Evolutionary conservation across 1,140 invertebrate genomes (phyloP), one percentile per base, ranked within the genome.

Genomic region (Scaptomyza hsui): DNA sequence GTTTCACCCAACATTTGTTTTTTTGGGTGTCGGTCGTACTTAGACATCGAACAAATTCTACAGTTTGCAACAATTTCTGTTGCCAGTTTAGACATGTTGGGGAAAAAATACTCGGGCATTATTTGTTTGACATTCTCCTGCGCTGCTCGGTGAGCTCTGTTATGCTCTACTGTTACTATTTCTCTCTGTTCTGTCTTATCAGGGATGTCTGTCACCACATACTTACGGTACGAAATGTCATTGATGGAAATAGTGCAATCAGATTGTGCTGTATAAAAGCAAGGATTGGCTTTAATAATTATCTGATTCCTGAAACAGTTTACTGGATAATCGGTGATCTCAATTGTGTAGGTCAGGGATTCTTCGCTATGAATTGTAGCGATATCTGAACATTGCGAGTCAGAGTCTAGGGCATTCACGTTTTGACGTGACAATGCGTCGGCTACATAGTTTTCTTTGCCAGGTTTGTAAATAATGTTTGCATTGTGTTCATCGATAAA

Each of bases 221-320:
- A 26, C 19, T 49, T 49, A 19, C 3, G 39, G 21, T 39, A 19
- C 18, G 12, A 9, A 61, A 61, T 18, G 13, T 61, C 0, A 47
- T 51, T 41, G 59, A 24, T 0, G 59, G 59, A 18, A 61, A 61
- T 5, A 35, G 4, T 2, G 13, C 37, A 4, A 62, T n/a, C 16
- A 62, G 9, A 4, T 12, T 32, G 15, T 62, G 15, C 32, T 62
- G 47, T 0, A 52, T 12, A 15, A 29, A 32, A 1, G 39, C 39
- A n/a, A 62, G 26, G 0, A 16, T 35, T 4, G 39, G 48, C 53
- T 51, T 74, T 19, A 3, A 63, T 12, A 21, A 62, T 51, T 4
- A 70, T 73, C 16, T 73, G 51, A 26, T 63, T 73, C 24, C 41
- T 29, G 4, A 73, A 63, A 21, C 51, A 73, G 19, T 63, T 63